Conservation (phyloP, 23 tunicate species). For the Diplosoma virens region DNA sequence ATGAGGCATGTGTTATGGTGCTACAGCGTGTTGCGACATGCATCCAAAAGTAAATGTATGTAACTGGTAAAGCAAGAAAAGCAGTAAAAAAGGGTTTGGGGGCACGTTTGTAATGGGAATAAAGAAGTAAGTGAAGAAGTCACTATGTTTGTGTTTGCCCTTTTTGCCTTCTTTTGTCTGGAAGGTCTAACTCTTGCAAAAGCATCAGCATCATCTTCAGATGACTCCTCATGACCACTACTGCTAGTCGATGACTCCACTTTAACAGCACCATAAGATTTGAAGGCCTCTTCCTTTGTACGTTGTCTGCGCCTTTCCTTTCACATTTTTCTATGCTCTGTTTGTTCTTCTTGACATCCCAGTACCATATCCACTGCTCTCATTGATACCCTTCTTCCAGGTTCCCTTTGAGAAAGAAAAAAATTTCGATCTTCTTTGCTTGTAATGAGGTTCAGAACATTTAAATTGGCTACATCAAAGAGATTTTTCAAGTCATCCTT, state of each 20-base stretch:
- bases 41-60: no score
- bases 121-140: conserved; percentile 7
- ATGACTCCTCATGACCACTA: conserved; percentile 17
- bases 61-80: no score
- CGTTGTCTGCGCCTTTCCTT: no score
- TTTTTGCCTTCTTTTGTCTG: conserved; percentile 29
- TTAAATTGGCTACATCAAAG: no score
- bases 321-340: conserved; percentile 3
- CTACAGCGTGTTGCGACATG: no score
- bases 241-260: conserved; percentile 18
- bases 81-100: no score
- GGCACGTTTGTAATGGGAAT: no score
- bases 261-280: not conserved
- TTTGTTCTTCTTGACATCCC: not conserved
- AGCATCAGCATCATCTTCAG: conserved; percentile 20
- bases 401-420: not conserved
- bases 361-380: not conserved
- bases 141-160: conserved; percentile 20
- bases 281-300: conserved; percentile 3
- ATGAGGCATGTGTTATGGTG: no score
- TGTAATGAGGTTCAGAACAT: not conserved
- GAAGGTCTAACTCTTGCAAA: conserved; percentile 17
- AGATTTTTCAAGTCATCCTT: conserved; percentile 8
- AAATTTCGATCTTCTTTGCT: not conserved
- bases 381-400: not conserved